Percentiles rank a stretch among this genome's conserved stretches.
phyloP scores from a whole-genome alignment of 1,140 invertebrate species.

The Megathymus violae region DNA sequence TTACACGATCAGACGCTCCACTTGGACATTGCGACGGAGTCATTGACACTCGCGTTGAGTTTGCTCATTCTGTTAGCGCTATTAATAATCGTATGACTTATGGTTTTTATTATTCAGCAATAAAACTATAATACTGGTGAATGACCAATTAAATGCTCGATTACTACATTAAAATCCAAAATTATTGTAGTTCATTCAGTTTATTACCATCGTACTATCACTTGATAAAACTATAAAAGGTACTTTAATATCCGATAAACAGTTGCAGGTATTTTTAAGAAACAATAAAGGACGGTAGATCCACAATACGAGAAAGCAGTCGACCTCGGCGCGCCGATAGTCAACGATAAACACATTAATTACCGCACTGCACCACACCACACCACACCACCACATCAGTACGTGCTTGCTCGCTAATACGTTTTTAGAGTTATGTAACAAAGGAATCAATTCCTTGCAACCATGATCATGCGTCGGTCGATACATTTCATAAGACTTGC shows the following conservation, averaged over 20 bases:
- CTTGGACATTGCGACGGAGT: neutral
- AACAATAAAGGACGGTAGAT: conserved; percentile 43
- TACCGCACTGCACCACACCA: conserved; percentile 13
- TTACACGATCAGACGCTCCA: neutral
- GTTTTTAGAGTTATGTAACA: too few species aligned
- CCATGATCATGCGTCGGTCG: too few species aligned
- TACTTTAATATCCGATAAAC: conserved; percentile 2
- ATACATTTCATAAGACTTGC: too few species aligned
- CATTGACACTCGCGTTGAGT: neutral
- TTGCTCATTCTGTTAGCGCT: neutral
- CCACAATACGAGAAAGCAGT: conserved; percentile 54
- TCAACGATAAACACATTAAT: conserved; percentile 49
- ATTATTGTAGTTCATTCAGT: neutral
- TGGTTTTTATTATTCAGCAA: neutral
- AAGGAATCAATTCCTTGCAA: too few species aligned
- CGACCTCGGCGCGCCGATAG: conserved; percentile 49
- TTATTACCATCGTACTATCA: too few species aligned
- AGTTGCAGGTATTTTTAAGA: conserved; percentile 22
- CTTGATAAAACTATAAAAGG: neutral
- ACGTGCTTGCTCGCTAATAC: too few species aligned
- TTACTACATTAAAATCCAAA: neutral
- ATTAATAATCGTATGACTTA: neutral
- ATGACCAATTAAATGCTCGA: neutral
- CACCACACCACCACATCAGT: too few species aligned
- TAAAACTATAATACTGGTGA: neutral